Evolutionary conservation across 2,888 invertebrate species (phyloP), one percentile per base, ranked within the genome.

Genomic region (Dione vanillae): DNA sequence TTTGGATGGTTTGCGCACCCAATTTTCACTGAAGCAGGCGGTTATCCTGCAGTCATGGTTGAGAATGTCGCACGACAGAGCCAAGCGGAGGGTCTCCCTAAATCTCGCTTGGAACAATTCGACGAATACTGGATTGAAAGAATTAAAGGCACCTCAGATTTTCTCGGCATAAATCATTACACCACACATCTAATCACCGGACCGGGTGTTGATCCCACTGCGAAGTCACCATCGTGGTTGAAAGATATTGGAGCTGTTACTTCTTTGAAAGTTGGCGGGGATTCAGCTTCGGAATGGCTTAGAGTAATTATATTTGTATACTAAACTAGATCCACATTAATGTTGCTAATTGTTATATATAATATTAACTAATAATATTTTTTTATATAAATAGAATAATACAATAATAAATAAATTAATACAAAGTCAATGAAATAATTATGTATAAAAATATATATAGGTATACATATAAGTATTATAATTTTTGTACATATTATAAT

Each of bases 1-100:
- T 92, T 94, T 71, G 94, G 94, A 73, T 94, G 94, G 94, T 94
- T 94, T 75, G 94, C 94, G 0, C 91, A 94, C 78, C 94, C 94
- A 0, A 93, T 94, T 70, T 94, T 93, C 80, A 90, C 93, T 1
- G 78, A 83, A 64, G 83, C 89, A 75, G 94, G 94, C 56, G 94
- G 94, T 20, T 94, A 93, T 77, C 94, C 94, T 12, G 74, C 84
- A 2, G 89, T 83, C 0, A 94, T 94, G 94, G 75, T 93, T 7
- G 90, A 92, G 65, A 91, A 91, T 66, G 86, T 94, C 1, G 91
- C 85, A 0, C 84, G 80, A 14, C 88, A 90, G 70, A 94, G 94
- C 74, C 78, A 79, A 72, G 80, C 83, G 0, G 94, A 94, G 78
- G 93, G 93, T 66, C 79, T 93, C 0, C 64, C 78, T 0, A 86